Evolutionary conservation across 1,140 invertebrate species (phyloP).

Genomic region (Drosophila busckii): DNA sequence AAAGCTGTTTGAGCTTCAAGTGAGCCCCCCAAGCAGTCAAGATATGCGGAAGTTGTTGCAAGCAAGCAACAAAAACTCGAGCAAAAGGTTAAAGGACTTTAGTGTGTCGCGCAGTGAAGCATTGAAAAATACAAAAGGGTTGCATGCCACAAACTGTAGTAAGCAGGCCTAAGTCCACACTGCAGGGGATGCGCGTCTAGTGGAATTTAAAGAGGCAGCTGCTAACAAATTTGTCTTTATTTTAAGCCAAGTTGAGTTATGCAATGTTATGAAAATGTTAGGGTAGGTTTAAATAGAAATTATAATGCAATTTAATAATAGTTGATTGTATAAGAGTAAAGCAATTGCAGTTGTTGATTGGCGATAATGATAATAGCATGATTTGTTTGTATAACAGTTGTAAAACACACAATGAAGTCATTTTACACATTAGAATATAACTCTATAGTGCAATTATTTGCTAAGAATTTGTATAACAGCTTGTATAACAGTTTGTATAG

Average conservation of each 20-base stretch:
- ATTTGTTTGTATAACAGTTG: too few relatives aligned
- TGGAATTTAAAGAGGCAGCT: conserved; percentile 28
- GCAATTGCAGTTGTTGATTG: too few relatives aligned
- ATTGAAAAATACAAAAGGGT: too few relatives aligned
- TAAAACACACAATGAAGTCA: too few relatives aligned
- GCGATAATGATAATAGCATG: too few relatives aligned
- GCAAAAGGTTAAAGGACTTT: conserved; percentile 60
- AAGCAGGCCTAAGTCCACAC: conserved; percentile 7
- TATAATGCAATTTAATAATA: conserved; percentile 1
- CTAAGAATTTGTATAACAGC: not conserved
- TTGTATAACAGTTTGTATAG: conserved; percentile 1
- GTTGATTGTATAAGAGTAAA: conserved; percentile 2
- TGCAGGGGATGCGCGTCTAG: conserved; percentile 19
- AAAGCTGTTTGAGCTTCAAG: conserved; percentile 34
- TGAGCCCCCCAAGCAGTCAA: conserved; percentile 26
- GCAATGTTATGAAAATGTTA: not conserved
- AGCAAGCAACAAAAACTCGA: conserved; percentile 30
- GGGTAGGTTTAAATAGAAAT: not conserved
- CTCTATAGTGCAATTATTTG: not conserved
- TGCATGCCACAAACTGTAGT: not conserved
- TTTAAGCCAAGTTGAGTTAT: too few relatives aligned
- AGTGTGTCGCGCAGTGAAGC: conserved; percentile 24
- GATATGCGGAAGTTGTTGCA: conserved; percentile 49
- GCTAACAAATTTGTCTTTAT: too few relatives aligned
- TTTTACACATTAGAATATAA: too few relatives aligned